Base-by-base conservation (phyloP, 2,113 vertebrate genomes). In the Anoplopoma fimbria region DNA sequence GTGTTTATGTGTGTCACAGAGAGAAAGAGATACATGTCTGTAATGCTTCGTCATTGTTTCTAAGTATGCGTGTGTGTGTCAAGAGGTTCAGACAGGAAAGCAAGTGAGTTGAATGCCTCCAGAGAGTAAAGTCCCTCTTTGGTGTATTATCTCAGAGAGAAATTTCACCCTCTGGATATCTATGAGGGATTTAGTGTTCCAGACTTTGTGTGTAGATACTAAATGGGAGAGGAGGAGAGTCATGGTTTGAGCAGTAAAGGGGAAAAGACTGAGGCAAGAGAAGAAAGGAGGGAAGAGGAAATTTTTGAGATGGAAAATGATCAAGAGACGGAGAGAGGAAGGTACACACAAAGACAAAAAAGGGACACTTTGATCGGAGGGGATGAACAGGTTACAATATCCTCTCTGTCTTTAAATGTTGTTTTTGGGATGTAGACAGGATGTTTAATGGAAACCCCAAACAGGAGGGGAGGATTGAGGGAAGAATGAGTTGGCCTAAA, bases 151-250 rank as follows among this genome's bases (percentile, higher is more conserved):
- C 76, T 40, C 15, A 79, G 58, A 34, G 75, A 79, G 71, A 78
- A 60, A 36, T 79, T 61, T 75, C 75, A 82, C 78, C 33, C 64
- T 57, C 2, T 5, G 76, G 78, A 78, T 91, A 77, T 78, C 86
- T 91, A 85, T 91, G 79, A 82, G 77, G 90, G 88, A 92, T 88
- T 93, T 87, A 79, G 47, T 88, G 90, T 92, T 88, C 88, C 80
- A 77, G 84, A 89, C 68, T 73, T 69, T 80, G 64, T 73, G 53
- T 64, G 57, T 82, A 53, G 71, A 83, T 69, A 69, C 38, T 38
- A 64, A 34, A 61, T 58, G 62, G 68, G 78, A 77, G 47, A 83
- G 40, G 33, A 34, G 73, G 63, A 65, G 38, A 53, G 74, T 27
- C 5, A 57, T 25, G 25, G 36, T 65, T 23, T 60, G 34, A 53